Conservation (phyloP, 2,113 vertebrate species). For the Eira barbara region DNA sequence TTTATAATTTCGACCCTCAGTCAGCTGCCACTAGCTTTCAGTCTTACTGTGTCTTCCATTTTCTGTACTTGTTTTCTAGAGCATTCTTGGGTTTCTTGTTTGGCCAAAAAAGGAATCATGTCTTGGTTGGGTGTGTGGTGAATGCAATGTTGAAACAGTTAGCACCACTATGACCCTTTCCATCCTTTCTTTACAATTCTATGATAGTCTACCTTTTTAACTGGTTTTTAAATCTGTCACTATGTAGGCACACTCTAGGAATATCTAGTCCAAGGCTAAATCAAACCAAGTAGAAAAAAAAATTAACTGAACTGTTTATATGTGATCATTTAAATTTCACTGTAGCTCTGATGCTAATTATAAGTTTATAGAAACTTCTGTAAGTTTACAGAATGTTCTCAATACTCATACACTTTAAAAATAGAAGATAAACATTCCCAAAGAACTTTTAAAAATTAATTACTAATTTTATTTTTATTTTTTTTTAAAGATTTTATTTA, state of each 20-base stretch:
- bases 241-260: not conserved
- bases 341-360: not conserved
- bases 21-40: not conserved
- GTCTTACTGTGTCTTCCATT: not conserved
- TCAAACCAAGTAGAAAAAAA: not conserved
- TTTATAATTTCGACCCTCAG: not conserved
- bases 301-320: not conserved
- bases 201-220: not conserved
- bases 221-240: not conserved
- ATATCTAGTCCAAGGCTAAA: not conserved
- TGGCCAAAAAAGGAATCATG: not conserved
- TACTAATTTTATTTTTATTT: not conserved
- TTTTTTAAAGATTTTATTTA: too few species aligned
- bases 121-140: not conserved
- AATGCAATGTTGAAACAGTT: not conserved
- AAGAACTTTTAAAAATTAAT: not conserved
- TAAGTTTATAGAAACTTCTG: not conserved
- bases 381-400: not conserved
- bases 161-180: fast-evolving
- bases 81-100: not conserved
- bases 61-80: not conserved
- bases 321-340: not conserved
- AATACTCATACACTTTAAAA: not conserved
- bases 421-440: not conserved
- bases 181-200: not conserved